Conservation (phyloP, 1,140 invertebrate species). For the Lordiphosa stackelbergi region DNA sequence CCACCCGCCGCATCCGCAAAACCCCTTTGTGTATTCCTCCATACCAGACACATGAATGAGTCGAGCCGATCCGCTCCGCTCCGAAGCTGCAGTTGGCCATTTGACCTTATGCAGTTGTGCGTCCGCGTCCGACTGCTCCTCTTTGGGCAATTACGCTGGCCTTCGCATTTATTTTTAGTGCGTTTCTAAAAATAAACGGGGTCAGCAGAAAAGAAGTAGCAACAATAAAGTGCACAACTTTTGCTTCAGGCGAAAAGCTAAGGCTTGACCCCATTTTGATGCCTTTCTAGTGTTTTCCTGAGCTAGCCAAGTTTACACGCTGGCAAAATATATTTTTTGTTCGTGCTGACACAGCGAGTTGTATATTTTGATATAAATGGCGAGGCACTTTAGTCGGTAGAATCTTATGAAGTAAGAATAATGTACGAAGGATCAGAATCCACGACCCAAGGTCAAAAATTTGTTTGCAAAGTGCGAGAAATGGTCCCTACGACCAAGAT, state of each 20-base stretch:
- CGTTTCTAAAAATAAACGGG: slow-evolving; percentile 69
- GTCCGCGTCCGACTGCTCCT: slow-evolving; percentile 11
- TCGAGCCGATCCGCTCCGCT: background rate
- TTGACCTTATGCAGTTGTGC: slow-evolving; percentile 59
- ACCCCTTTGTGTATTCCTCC: background rate
- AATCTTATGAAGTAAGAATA: too few relatives aligned
- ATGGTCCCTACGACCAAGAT: too few relatives aligned
- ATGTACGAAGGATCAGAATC: too few relatives aligned
- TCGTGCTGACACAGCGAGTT: too few relatives aligned
- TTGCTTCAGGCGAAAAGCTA: too few relatives aligned
- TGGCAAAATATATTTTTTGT: too few relatives aligned
- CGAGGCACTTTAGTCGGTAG: too few relatives aligned
- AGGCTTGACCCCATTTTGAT: slow-evolving; percentile 1
- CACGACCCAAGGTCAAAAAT: too few relatives aligned
- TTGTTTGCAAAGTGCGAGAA: too few relatives aligned
- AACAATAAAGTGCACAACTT: too few relatives aligned
- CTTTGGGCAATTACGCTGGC: slow-evolving; percentile 50
- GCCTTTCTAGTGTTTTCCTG: background rate
- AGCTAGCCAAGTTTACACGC: too few relatives aligned
- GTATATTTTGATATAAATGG: too few relatives aligned
- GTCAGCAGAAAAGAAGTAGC: slow-evolving; percentile 28
- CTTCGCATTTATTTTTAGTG: slow-evolving; percentile 74
- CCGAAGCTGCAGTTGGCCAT: slow-evolving; percentile 45
- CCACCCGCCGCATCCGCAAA: background rate
- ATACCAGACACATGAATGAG: slow-evolving; percentile 5